Base-by-base conservation (phyloP, 2,888 invertebrate species). In the Sarcophaga carnaria region DNA sequence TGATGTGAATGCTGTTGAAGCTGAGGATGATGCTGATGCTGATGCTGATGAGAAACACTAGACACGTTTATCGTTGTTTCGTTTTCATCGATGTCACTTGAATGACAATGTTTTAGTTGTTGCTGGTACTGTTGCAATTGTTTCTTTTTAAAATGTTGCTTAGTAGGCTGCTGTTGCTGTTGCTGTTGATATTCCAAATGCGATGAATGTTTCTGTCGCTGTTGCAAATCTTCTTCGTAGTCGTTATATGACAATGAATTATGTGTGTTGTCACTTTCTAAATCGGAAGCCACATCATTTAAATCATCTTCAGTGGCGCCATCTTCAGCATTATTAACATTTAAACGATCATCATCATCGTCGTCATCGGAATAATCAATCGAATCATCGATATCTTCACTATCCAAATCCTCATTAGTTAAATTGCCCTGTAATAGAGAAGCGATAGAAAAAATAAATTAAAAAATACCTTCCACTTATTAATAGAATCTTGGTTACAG, bases 221-320 rank as follows among this genome's bases (percentile, higher is more conserved):
- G 83, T 79, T 72, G 85, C 62, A 80, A 80, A 60, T 88, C 71
- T 59, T 59, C 20, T 12, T 60, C 27, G 54, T 54, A 20, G 62
- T 86, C 83, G 86, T 83, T 88, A 80, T 83, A 87, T 66, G 90
- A 89, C 27, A 88, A 88, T 49, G 91, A 90, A 76, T 90, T 90
- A 83, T 89, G 88, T 49, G 89, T 89, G 71, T 89, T 82, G 79
- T 89, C 89, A 85, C 90, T 90, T 88, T 92, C 92, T 88, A 92
- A 90, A 88, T 92, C 92, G 86, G 92, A 92, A 75, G 85, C 90
- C 77, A 90, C 90, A 87, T 92, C 91, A 89, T 92, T 91, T 80
- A 92, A 83, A 90, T 92, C 92, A 89, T 92, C 92, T 83, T 92
- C 92, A 80, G 92, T 92, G 89, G 92, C 92, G 85, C 80, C 89